These are phyloP conservation scores for Cremastinae sp. DNA, from an alignment of 2,888 invertebrate species.

Conservation along the genomic window DNA sequence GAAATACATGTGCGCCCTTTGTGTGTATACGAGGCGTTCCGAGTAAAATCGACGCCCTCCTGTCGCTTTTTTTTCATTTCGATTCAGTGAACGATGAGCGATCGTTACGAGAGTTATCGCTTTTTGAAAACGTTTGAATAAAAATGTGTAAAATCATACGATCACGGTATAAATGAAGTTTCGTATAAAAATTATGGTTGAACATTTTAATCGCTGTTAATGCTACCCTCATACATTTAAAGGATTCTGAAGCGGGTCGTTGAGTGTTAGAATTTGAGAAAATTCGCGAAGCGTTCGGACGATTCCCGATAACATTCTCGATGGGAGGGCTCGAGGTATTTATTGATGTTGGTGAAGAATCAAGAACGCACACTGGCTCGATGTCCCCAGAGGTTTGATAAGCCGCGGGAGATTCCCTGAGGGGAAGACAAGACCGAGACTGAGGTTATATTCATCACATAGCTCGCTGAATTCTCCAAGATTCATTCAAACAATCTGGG, in stretches of 20 bases:
- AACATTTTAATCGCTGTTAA: too few species aligned
- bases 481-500: conserved; percentile 4
- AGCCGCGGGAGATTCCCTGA: not conserved
- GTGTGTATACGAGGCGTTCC: not conserved
- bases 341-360: conserved; percentile 2
- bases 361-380: not conserved
- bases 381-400: conserved; percentile 24
- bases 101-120: too few species aligned
- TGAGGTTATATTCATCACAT: not conserved
- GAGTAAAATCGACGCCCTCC: not conserved
- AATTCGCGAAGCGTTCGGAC: conserved; percentile 44
- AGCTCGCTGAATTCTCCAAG: conserved; percentile 7
- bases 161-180: too few species aligned
- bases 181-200: too few species aligned
- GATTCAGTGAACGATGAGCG: too few species aligned
- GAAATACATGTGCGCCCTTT: not conserved
- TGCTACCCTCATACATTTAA: not conserved
- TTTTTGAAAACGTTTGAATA: too few species aligned
- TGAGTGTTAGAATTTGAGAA: conserved; percentile 28
- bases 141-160: too few species aligned
- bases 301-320: conserved; percentile 38
- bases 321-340: conserved; percentile 22
- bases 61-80: too few species aligned
- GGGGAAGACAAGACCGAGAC: not conserved
- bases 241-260: not conserved